Base-by-base conservation (phyloP, 1,140 invertebrate genomes). In the Gerris buenoi region DNA sequence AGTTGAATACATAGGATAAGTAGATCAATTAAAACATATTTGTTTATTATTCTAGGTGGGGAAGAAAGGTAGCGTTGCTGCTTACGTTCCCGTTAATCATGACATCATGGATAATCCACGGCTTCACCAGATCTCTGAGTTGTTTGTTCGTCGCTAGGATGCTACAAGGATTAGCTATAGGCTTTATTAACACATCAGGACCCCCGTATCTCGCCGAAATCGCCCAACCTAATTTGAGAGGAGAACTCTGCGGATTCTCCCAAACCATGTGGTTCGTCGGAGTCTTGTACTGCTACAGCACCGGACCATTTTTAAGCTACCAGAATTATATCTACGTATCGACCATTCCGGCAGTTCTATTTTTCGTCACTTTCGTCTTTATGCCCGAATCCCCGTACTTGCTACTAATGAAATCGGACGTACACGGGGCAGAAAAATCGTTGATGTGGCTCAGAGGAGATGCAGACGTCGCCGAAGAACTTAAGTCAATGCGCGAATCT, bases 181-280 rank as follows among this genome's bases (percentile, higher is more conserved):
- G 89, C 1, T 83, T 88, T 71, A 79, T 86, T 0, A 90, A 89
- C 75, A 87, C 90, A 0, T 83, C 86, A 15, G 81, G 85, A 1
- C 90, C 90, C 0, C 88, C 93, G 81, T 95, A 93, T 76, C 83
- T 90, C 67, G 90, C 89, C 27, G 91, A 94, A 79, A 91, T 93
- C 58, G 85, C 72, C 18, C 64, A 66, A 5, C 63, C 69, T 18
- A 56, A 67, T 5, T 77, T 72, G 13, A 57, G 72, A 1, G 72
- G 72, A 3, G 63, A 67, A 0, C 22, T 72, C 0, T 63, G 57
- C 64, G 62, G 68, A 25, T 15, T 57, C n/a, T 66, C 66, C 22
- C 68, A 66, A 60, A 66, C 65, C 26, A 61, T 58, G 73, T 84
- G 88, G 59, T 83, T 83, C 5, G 69, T 88, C n/a, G 93, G 93